Percentiles rank a stretch among this genome's conserved stretches.
These are phyloP conservation scores for Trichechus manatus DNA, from an alignment of 2,113 vertebrate species.

Conservation along the genomic window DNA sequence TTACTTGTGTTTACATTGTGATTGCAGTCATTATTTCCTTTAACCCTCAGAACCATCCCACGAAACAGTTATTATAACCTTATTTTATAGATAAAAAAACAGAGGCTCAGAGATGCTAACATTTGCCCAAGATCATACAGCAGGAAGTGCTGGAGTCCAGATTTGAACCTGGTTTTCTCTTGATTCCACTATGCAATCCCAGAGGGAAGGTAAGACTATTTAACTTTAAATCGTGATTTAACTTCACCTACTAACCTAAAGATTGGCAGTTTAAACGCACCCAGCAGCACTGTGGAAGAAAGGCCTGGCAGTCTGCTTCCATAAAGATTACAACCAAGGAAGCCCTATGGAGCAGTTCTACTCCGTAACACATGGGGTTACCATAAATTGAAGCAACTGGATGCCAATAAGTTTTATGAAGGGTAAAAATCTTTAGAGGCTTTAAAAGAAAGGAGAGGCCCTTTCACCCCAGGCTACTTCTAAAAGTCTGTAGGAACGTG, in stretches of 20 bases:
- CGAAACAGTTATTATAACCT: background rate
- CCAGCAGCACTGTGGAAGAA: background rate
- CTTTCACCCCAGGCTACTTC: background rate
- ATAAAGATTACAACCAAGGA: background rate
- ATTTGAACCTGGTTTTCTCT: background rate
- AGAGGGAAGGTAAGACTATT: background rate
- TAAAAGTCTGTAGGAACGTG: background rate
- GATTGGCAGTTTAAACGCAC: background rate
- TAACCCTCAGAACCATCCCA: background rate
- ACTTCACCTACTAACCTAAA: background rate
- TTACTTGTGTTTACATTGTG: background rate
- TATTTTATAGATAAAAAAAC: background rate
- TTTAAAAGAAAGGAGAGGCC: background rate
- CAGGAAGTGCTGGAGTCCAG: background rate
- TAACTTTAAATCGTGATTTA: background rate
- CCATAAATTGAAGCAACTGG: background rate
- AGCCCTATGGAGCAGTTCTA: background rate
- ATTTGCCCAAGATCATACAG: background rate
- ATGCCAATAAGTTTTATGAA: background rate
- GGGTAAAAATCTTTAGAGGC: background rate
- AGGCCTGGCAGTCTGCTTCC: background rate
- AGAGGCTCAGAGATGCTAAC: background rate
- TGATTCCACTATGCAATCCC: background rate
- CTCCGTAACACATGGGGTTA: background rate
- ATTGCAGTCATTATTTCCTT: background rate